phyloP scores from a whole-genome alignment of 2,797 vertebrate genomes.

The Diglossa cyanea region DNA sequence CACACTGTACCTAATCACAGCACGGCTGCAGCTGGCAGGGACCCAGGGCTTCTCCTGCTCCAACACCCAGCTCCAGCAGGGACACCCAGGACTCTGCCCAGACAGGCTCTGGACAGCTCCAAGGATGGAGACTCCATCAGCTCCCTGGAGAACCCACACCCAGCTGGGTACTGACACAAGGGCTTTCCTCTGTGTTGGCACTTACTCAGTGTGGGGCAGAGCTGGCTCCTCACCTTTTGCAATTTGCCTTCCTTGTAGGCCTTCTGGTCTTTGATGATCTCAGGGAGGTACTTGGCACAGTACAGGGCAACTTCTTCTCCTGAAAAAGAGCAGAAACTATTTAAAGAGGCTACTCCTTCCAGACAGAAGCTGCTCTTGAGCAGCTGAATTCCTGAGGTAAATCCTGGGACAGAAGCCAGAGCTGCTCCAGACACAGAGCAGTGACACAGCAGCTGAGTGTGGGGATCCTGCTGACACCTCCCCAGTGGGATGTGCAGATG shows the following conservation, averaged over 20 bases:
- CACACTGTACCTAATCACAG: neutral
- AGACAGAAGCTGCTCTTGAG: neutral
- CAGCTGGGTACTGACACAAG: neutral
- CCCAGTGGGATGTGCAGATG: neutral
- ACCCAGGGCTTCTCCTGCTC: neutral
- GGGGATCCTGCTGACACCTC: neutral
- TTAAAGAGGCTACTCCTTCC: neutral
- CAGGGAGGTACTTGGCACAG: constrained; percentile 97
- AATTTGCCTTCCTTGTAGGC: constrained; percentile 96
- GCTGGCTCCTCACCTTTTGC: constrained; percentile 84
- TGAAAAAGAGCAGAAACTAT: constrained; percentile 62
- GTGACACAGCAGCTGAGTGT: neutral
- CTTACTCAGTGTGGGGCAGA: neutral
- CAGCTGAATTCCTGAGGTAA: neutral
- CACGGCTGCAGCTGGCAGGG: neutral
- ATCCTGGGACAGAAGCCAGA: neutral
- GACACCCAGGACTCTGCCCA: neutral
- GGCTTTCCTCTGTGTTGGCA: neutral
- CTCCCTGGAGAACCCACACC: neutral
- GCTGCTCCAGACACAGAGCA: neutral
- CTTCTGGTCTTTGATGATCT: constrained; percentile 95
- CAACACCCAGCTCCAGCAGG: neutral
- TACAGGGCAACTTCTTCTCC: constrained; percentile 97
- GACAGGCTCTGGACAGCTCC: neutral
- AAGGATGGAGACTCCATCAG: neutral